A percentile compares a stretch with the other conserved stretches of the same genome.
phyloP scores from a whole-genome alignment of 2,113 vertebrate genomes.

The Anolis carolinensis region DNA sequence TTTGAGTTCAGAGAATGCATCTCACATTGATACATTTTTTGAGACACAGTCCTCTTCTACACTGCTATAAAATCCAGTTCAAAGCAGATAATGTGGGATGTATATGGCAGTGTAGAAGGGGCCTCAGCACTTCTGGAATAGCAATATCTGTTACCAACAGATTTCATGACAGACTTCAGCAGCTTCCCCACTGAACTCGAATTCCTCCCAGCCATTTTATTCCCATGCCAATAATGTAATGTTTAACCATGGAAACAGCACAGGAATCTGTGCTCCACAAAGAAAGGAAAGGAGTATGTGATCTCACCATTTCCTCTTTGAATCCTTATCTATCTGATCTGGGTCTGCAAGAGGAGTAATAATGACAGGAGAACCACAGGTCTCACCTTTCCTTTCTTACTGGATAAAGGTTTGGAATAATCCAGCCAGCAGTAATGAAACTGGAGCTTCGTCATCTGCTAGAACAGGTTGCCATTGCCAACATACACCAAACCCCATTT shows the following conservation, averaged over 20 bases:
- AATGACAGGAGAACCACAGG: neutral
- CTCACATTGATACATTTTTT: too few relatives aligned
- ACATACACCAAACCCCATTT: neutral
- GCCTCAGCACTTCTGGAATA: too few relatives aligned
- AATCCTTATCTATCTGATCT: neutral
- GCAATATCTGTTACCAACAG: too few relatives aligned
- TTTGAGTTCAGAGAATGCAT: too few relatives aligned
- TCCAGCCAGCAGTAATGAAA: constrained; percentile 4
- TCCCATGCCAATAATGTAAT: neutral
- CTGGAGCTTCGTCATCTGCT: neutral
- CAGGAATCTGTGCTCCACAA: neutral
- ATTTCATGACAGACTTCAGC: too few relatives aligned
- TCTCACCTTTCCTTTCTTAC: neutral
- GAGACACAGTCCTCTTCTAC: too few relatives aligned
- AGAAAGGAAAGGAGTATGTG: neutral
- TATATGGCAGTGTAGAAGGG: too few relatives aligned
- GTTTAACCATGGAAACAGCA: neutral
- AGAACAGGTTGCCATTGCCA: neutral
- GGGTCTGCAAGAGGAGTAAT: neutral
- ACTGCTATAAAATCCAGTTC: too few relatives aligned
- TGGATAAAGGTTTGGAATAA: constrained; percentile 3
- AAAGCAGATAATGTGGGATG: too few relatives aligned
- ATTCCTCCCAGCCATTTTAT: too few relatives aligned
- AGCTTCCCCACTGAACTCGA: too few relatives aligned
- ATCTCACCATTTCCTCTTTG: neutral